A percentile compares a stretch with the other conserved stretches of the same genome.
phyloP scores from a whole-genome alignment of 2,888 invertebrate species.

The Dicranocentrus wangi region DNA sequence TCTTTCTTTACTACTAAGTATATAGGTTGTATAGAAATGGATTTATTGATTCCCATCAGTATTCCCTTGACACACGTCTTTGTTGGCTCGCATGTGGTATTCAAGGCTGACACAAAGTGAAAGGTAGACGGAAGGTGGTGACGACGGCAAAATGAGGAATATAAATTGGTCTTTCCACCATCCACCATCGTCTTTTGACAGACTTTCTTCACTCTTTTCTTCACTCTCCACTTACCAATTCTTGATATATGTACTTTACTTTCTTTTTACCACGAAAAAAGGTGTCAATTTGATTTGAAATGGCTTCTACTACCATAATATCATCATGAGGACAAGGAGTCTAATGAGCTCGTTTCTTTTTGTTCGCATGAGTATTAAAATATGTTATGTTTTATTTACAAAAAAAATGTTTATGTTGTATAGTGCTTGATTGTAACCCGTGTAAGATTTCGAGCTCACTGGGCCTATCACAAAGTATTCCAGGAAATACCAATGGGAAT shows the following conservation, averaged over 20 bases:
- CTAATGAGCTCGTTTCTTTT: background rate
- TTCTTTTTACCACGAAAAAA: too few relatives aligned
- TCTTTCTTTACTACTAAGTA: too few relatives aligned
- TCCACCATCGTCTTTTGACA: too few relatives aligned
- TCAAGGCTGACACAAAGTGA: slow-evolving; percentile 8
- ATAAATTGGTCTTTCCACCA: slow-evolving; percentile 37
- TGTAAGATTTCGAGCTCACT: slow-evolving; percentile 62
- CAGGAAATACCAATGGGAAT: slow-evolving; percentile 40
- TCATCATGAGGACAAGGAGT: background rate
- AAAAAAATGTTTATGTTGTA: slow-evolving; percentile 22
- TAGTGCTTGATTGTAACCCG: slow-evolving; percentile 68
- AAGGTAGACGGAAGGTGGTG: slow-evolving; percentile 22
- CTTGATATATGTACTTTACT: too few relatives aligned
- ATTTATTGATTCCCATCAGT: too few relatives aligned
- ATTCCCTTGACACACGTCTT: too few relatives aligned
- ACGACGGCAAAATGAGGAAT: background rate
- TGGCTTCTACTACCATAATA: too few relatives aligned
- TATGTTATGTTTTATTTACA: slow-evolving; percentile 32
- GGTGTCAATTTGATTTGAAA: too few relatives aligned
- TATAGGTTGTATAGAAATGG: too few relatives aligned
- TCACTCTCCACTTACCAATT: too few relatives aligned
- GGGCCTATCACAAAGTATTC: slow-evolving; percentile 6
- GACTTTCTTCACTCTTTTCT: too few relatives aligned
- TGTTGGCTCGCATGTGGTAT: too few relatives aligned
- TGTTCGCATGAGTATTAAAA: background rate